Percentiles rank a stretch among this genome's conserved stretches.
Conservation (phyloP, 2,797 vertebrate species). For the Leptodactylus fallax region DNA sequence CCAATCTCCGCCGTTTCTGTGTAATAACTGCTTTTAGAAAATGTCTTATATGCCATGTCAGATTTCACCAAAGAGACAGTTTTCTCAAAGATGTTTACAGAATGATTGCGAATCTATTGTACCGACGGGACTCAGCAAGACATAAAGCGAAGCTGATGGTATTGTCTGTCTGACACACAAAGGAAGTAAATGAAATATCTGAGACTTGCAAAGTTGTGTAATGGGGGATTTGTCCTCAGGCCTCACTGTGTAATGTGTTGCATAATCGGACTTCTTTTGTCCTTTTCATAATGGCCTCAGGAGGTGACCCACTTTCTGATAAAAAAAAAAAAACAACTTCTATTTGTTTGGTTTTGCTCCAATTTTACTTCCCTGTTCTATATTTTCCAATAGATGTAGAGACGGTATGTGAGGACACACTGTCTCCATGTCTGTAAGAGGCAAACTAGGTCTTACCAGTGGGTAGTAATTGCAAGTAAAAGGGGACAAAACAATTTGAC, state of each 20-base stretch:
- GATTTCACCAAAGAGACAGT: background rate
- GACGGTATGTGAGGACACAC: background rate
- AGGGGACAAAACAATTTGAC: too few relatives aligned
- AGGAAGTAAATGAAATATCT: slow-evolving; percentile 8
- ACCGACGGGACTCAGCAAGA: background rate
- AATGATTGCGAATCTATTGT: slow-evolving; percentile 2
- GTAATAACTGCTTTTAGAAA: slow-evolving; percentile 1
- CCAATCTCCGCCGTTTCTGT: background rate
- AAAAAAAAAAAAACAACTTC: background rate
- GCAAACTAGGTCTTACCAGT: too few relatives aligned
- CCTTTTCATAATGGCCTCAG: slow-evolving; percentile 5
- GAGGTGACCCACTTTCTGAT: slow-evolving; percentile 55
- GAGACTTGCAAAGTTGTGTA: slow-evolving; percentile 36
- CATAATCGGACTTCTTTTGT: slow-evolving; percentile 44
- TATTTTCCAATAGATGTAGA: background rate
- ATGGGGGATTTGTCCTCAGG: slow-evolving; percentile 50
- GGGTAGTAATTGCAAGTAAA: too few relatives aligned
- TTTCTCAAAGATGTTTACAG: slow-evolving; percentile 34
- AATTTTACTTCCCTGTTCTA: background rate
- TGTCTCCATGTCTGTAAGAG: too few relatives aligned
- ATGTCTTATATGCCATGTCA: background rate
- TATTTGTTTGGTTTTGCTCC: background rate
- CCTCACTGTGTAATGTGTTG: slow-evolving; percentile 20
- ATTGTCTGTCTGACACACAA: slow-evolving; percentile 25
- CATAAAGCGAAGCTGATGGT: background rate